Evolutionary conservation across 2,113 vertebrate genomes (phyloP).

Genomic region (Bufo gargarizans): DNA sequence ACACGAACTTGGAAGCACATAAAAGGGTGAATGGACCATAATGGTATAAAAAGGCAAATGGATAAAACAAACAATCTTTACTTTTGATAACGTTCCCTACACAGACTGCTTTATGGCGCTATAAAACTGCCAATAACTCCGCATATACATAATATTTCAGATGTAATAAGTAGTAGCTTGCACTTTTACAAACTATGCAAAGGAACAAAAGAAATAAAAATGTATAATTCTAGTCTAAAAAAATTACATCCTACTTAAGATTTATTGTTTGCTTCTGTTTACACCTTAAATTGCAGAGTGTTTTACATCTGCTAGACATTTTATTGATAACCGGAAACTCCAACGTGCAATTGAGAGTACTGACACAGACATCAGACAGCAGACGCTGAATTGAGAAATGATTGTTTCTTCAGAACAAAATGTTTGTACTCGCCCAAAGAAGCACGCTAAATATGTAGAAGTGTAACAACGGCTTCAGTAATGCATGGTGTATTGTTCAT

Average conservation of each 20-base stretch:
- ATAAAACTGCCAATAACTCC: background rate
- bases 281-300: slow-evolving; percentile 14
- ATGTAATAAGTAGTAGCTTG: background rate
- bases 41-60: background rate
- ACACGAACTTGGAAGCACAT: too few species aligned
- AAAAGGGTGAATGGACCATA: too few species aligned
- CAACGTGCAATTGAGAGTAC: slow-evolving; percentile 24
- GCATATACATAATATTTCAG: background rate
- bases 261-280: slow-evolving; percentile 24
- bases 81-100: background rate
- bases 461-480: too few species aligned
- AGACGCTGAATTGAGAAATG: slow-evolving; percentile 19
- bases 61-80: background rate
- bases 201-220: background rate
- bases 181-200: background rate
- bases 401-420: background rate
- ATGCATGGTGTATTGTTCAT: background rate
- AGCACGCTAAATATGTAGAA: background rate
- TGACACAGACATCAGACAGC: background rate
- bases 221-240: background rate
- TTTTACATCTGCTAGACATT: slow-evolving; percentile 7
- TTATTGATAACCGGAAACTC: slow-evolving; percentile 20
- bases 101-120: background rate
- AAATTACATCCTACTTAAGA: background rate
- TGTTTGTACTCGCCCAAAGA: background rate